A percentile compares a stretch with the other conserved stretches of the same genome.
Conservation (phyloP, 2,113 vertebrate genomes). For the Melanocharis versteri region DNA sequence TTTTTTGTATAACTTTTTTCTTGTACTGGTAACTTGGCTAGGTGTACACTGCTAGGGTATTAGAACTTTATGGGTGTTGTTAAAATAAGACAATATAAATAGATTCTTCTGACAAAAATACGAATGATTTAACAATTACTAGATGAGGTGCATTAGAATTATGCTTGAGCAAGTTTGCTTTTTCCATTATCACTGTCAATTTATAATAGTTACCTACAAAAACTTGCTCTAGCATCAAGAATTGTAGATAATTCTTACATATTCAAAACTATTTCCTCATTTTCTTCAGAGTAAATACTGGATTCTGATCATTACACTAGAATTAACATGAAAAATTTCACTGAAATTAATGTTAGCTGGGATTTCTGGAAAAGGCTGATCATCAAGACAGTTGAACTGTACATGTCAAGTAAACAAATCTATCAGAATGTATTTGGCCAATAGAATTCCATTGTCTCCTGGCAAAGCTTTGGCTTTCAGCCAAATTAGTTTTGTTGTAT, state of each 20-base stretch:
- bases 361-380: not conserved
- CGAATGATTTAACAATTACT: not conserved
- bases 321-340: not conserved
- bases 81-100: not conserved
- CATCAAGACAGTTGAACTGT: not conserved
- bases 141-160: not conserved
- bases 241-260: not conserved
- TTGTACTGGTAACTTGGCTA: not conserved
- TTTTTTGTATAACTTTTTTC: not conserved
- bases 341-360: not conserved
- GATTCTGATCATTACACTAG: not conserved
- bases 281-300: not conserved
- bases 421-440: not conserved
- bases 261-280: not conserved
- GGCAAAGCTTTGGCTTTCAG: not conserved
- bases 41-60: not conserved
- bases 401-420: not conserved
- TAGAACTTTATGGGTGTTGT: not conserved
- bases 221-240: not conserved
- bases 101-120: not conserved
- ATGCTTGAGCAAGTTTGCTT: not conserved
- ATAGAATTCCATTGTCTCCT: not conserved
- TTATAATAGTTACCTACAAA: not conserved
- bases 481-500: not conserved
- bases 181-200: not conserved